Percentiles rank a stretch among this genome's conserved stretches.
These are phyloP conservation scores for Tyria jacobaeae DNA, from an alignment of 2,888 invertebrate species.

Conservation along the genomic window DNA sequence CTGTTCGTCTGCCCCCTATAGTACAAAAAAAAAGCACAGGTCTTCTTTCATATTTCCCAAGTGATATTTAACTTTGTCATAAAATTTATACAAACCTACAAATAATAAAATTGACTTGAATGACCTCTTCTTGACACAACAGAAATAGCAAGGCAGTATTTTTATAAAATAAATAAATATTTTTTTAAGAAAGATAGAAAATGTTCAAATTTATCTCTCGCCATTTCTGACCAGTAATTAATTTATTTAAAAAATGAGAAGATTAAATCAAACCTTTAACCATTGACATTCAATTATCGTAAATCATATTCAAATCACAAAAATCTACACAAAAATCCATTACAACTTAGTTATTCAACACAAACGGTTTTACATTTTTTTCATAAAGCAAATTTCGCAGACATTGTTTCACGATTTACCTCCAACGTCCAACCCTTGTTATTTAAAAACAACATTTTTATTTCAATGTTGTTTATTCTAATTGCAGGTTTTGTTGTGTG, in stretches of 20 bases:
- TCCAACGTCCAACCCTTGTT: conserved; percentile 31
- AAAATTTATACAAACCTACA: neutral
- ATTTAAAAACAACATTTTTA: conserved; percentile 45
- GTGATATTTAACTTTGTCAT: neutral
- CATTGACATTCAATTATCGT: conserved; percentile 21
- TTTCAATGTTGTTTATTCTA: conserved; percentile 55
- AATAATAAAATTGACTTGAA: neutral
- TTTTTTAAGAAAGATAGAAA: neutral
- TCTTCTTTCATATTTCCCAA: neutral
- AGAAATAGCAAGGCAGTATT: neutral
- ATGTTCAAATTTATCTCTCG: neutral
- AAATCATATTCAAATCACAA: conserved; percentile 29
- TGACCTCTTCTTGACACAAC: neutral
- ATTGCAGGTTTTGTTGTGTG: conserved; percentile 53
- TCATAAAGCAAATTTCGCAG: conserved; percentile 33
- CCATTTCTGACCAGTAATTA: neutral
- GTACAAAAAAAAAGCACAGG: no score
- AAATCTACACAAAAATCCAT: conserved; percentile 25
- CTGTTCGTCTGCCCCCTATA: no score
- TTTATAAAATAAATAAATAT: neutral
- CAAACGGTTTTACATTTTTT: conserved; percentile 30
- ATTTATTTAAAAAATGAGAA: neutral
- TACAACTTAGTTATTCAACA: conserved; percentile 32
- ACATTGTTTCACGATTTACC: conserved; percentile 39
- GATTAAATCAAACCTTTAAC: neutral